Evolutionary conservation across 2,113 vertebrate genomes (phyloP).

Genomic region (Mesocricetus auratus): DNA sequence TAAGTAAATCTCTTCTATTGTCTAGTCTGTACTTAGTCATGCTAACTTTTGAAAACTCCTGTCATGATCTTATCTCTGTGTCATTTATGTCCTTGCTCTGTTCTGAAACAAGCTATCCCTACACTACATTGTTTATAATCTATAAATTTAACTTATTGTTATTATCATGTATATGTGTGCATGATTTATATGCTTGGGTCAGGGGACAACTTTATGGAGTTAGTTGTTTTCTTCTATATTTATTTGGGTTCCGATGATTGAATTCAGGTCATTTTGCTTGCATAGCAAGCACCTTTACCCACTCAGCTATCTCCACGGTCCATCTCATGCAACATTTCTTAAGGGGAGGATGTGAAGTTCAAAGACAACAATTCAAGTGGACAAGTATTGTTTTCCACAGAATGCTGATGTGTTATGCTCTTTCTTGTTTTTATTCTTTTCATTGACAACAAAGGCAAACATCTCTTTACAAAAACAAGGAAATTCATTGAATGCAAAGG

Average conservation of each 20-base stretch:
- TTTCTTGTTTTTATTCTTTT: neutral
- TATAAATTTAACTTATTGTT: neutral
- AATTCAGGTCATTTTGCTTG: neutral
- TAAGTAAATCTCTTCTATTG: constrained; percentile 65
- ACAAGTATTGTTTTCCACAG: neutral
- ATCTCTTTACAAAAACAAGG: neutral
- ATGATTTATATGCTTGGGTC: neutral
- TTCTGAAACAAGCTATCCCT: neutral
- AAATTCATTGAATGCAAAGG: neutral
- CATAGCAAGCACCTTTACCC: neutral
- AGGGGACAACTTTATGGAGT: neutral
- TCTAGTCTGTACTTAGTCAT: constrained; percentile 48
- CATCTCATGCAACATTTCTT: neutral
- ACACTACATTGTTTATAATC: neutral
- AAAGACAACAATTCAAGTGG: neutral
- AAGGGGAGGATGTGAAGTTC: neutral
- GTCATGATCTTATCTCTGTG: neutral
- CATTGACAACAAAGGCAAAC: neutral
- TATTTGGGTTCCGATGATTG: neutral
- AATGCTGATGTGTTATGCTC: neutral
- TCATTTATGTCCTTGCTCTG: neutral
- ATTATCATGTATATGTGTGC: neutral
- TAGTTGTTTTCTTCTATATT: no score
- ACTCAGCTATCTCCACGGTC: neutral
- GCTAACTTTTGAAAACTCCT: constrained; percentile 64